Conservation (phyloP, 2,797 vertebrate species). For the Pelochelys cantorii region DNA sequence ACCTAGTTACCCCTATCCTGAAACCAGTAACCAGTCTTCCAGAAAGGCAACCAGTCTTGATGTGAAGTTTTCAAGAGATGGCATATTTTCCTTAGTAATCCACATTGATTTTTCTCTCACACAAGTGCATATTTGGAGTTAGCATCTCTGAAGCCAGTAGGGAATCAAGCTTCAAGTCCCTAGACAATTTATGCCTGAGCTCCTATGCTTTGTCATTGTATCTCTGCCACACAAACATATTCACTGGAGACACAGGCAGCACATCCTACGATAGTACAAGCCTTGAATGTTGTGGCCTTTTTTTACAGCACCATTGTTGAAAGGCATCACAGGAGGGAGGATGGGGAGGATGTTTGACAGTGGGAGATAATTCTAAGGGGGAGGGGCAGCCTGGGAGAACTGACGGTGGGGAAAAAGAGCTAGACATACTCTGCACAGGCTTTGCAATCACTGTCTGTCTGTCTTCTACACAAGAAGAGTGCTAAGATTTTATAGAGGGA, state of each 20-base stretch:
- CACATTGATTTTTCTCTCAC: background rate
- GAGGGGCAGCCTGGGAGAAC: background rate
- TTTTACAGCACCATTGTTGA: slow-evolving; percentile 1
- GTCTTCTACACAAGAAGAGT: slow-evolving; percentile 7
- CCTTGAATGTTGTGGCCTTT: background rate
- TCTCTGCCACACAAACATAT: background rate
- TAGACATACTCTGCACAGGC: background rate
- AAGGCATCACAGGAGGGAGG: background rate
- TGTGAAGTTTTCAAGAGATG: background rate
- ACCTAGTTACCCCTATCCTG: background rate
- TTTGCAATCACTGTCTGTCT: background rate
- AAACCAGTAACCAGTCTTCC: background rate
- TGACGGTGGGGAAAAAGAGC: background rate
- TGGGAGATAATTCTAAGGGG: background rate
- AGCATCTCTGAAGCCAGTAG: background rate
- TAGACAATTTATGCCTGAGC: background rate
- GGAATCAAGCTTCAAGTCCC: background rate
- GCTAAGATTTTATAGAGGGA: slow-evolving; percentile 3
- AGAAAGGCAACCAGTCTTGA: background rate
- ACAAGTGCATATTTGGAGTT: rapidly evolving
- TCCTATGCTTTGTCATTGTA: background rate
- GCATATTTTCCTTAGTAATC: background rate
- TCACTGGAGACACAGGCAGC: background rate
- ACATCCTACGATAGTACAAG: background rate
- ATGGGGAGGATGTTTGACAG: background rate